Conservation (phyloP, 1,140 invertebrate genomes). For the Eurosta solidaginis region DNA sequence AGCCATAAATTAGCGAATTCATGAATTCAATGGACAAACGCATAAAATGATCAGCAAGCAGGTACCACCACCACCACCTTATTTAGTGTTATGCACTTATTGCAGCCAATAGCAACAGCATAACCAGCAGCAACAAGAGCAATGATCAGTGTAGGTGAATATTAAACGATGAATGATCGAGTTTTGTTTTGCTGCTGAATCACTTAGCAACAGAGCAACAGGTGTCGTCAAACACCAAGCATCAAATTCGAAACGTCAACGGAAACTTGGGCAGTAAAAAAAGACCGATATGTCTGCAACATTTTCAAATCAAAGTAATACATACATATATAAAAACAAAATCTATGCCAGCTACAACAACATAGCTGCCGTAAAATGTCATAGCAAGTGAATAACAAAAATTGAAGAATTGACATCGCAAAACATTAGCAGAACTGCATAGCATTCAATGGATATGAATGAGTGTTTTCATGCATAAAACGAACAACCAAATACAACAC, state of each 20-base stretch:
- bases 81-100: conserved; percentile 18
- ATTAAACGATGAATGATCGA: not conserved
- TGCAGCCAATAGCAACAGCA: too few species aligned
- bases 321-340: too few species aligned
- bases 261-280: not conserved
- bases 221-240: not conserved
- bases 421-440: not conserved
- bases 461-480: not conserved
- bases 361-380: not conserved
- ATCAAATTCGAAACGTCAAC: too few species aligned
- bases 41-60: not conserved
- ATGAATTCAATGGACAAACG: not conserved
- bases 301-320: conserved; percentile 15
- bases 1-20: conserved; percentile 4
- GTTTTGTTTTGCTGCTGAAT: not conserved
- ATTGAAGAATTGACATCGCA: conserved; percentile 1
- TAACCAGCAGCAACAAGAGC: not conserved
- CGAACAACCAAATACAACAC: too few species aligned
- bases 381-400: not conserved
- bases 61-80: conserved; percentile 6
- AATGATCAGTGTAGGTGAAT: not conserved
- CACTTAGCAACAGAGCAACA: conserved; percentile 22
- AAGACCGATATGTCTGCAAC: not conserved
- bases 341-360: too few species aligned
- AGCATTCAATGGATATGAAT: not conserved